Evolutionary conservation across 2,888 invertebrate species (phyloP), one percentile per base, ranked within the genome.

Genomic region (Drosophila demipolita): DNA sequence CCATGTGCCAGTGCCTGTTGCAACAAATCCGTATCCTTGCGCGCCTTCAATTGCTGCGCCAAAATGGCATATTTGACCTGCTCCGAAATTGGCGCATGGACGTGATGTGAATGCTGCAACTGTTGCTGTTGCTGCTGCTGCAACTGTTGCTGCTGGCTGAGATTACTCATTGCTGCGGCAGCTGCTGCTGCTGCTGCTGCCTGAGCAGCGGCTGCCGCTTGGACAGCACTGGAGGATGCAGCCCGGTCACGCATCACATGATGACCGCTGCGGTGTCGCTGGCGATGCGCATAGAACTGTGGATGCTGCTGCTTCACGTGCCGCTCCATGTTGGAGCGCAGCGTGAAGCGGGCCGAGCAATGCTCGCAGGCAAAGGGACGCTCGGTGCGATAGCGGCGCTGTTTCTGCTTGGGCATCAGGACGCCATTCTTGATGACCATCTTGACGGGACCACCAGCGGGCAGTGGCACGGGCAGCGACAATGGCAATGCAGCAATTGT

Each of bases 301-400:
- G 98, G 98, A 94, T 98, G 98, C 84, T 98, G 98, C 86, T 98
- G 98, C 91, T 98, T 98, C 4, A 98, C 97, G 86, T 98, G 98
- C 0, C 98, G 94, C 92, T 98, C 98, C 97, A 98, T 98, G 87
- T 98, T 98, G 12, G 98, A 98, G n/a, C 97, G 94, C 15, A 98
- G 93, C 0, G 98, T 98, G 90, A 98, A 98, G 61, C 97, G 94
- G 0, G 98, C 98, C 0, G 97, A 96, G 92, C 98, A 98, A 90
- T 97, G 97, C 67, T 97, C 97, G 92, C 98, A 98, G 1, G 96
- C 96, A 92, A 98, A 98, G 0, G 98, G 98, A 33, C 98, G 94
- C 91, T 98, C 98, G 29, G 98, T 98, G 70, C 98, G 94, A 91
- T 98, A 98, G 49, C 98, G 95, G 58, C 98, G 94, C 92, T 98